Base-by-base conservation (phyloP, 2,113 vertebrate genomes). In the Oreochromis tanganicae region DNA sequence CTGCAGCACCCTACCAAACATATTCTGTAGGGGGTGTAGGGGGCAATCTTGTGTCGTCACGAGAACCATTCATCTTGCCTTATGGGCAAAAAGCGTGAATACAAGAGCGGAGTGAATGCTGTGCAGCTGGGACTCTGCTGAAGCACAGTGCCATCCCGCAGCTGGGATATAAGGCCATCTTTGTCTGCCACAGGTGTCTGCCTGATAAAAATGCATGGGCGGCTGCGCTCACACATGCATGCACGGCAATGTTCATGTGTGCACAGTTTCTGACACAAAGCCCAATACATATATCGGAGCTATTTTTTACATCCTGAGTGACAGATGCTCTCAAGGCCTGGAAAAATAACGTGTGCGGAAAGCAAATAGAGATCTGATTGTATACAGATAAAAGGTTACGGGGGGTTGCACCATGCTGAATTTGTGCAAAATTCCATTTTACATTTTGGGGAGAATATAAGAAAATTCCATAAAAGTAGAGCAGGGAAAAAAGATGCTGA, bases 181-280 rank as follows among this genome's bases (percentile, higher is more conserved):
- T 96, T 97, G 97, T 97, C 63, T 81, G 85, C 86, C 90, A 93
- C 97, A 96, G 96, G 95, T 97, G 95, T 93, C 90, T 2, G 55
- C 61, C 80, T 86, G 71, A 88, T 87, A 85, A 79, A 82, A 50
- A 91, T 89, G 82, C 83, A 87, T 1, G 46, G 21, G 71, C 11
- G 5, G 19, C 73, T 85, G 59, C 46, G 78, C 59, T 32, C 55
- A 82, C 84, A 83, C 85, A 78, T 63, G 68, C 79, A 48, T 13
- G 21, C 86, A 61, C 7, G 54, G 1, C 8, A 0, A 82, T 84
- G 34, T 66, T 63, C 81, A 84, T 43, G 29, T 9, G 85, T 19
- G 48, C 68, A 81, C 56, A 66, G 46, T 81, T 10, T 12, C 17
- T 34, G 32, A 29, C 68, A 78, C 57, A 85, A 81, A 87, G 48